Evolutionary conservation across 2,888 invertebrate genomes (phyloP).

Genomic region (Mimas tiliae): DNA sequence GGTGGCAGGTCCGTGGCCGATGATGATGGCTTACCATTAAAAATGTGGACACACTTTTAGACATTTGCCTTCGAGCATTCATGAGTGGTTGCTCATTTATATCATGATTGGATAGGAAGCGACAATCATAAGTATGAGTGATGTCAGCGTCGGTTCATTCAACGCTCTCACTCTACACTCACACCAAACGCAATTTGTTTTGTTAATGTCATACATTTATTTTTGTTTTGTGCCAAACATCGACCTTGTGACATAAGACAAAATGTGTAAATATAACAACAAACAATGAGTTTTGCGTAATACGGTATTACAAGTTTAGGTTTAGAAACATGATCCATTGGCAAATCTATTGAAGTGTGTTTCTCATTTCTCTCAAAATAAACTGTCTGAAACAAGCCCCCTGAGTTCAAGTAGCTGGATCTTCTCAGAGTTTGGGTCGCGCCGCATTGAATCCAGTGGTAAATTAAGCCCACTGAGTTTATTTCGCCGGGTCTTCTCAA

Average conservation of each 20-base stretch:
- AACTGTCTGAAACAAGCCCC: slow-evolving; percentile 12
- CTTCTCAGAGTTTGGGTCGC: too few species aligned
- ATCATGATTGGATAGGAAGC: neutral
- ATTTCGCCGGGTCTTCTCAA: too few species aligned
- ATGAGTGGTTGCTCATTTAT: neutral
- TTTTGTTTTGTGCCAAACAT: slow-evolving; percentile 38
- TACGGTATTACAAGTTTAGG: slow-evolving; percentile 41
- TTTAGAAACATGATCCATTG: slow-evolving; percentile 35
- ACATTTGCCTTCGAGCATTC: too few species aligned
- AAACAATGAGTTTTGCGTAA: slow-evolving; percentile 50
- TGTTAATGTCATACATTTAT: slow-evolving; percentile 42
- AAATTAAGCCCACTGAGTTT: too few species aligned
- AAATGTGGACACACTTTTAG: too few species aligned
- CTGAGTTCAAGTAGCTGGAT: too few species aligned
- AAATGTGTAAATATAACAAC: slow-evolving; percentile 38
- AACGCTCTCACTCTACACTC: slow-evolving; percentile 36
- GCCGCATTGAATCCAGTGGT: too few species aligned
- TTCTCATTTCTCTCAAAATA: slow-evolving; percentile 1
- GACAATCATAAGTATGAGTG: neutral
- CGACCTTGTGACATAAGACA: slow-evolving; percentile 40
- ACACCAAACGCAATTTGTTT: slow-evolving; percentile 38
- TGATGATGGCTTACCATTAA: too few species aligned
- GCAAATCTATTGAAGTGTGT: neutral
- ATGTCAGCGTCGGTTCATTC: slow-evolving; percentile 28
- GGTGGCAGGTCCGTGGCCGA: too few species aligned